Conservation (phyloP, 2,113 vertebrate genomes). For the Leucopsar rothschildi region DNA sequence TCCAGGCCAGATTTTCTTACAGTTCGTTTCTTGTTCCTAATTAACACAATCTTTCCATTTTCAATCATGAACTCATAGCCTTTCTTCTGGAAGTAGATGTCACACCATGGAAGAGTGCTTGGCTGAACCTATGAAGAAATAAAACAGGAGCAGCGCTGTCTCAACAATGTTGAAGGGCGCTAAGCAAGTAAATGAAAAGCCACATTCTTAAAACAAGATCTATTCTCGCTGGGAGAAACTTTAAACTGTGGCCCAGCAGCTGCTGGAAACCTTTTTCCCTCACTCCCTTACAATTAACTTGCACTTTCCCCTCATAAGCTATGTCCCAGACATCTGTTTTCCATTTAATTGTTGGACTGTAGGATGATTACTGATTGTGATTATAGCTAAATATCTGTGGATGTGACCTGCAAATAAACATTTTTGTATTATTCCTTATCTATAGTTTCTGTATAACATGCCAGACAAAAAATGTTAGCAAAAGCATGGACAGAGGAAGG, state of each 20-base stretch:
- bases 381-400: neutral
- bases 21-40: slow-evolving; percentile 64
- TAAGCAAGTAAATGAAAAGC: neutral
- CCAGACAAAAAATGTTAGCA: neutral
- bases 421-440: neutral
- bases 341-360: slow-evolving; percentile 24
- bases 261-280: neutral
- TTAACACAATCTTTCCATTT: slow-evolving; percentile 78
- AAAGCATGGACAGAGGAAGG: neutral
- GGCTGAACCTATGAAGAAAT: slow-evolving; percentile 68
- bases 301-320: slow-evolving; percentile 1
- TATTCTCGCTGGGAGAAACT: neutral
- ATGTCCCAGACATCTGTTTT: slow-evolving; percentile 47
- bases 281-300: neutral
- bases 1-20: slow-evolving; percentile 43
- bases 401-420: slow-evolving; percentile 33
- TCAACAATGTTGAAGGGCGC: neutral
- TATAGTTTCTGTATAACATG: neutral
- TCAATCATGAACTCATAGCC: slow-evolving; percentile 79
- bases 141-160: neutral
- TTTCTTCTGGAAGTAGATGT: slow-evolving; percentile 78
- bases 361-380: neutral
- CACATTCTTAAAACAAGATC: neutral
- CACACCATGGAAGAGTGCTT: slow-evolving; percentile 74
- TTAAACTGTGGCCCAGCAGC: neutral